Percentiles rank a stretch among this genome's conserved stretches.
Evolutionary conservation across 2,113 vertebrate genomes (phyloP).

Genomic region (Myanophis thanlyinensis): DNA sequence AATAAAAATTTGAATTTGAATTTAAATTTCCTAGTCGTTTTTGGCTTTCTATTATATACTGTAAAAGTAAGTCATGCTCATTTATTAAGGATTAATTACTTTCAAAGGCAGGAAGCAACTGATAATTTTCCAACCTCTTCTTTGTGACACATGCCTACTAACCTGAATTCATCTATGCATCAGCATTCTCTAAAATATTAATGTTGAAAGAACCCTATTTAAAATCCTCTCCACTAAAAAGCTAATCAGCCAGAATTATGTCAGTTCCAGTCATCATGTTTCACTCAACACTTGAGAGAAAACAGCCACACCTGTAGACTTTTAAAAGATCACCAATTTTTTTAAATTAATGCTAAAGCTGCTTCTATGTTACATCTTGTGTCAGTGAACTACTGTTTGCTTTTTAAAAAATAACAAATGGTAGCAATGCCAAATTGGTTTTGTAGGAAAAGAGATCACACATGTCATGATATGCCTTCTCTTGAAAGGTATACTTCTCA

Average conservation of each 20-base stretch:
- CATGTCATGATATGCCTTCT: no score
- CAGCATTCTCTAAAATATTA: slow-evolving; percentile 3
- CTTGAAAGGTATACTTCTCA: neutral
- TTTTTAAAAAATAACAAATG: neutral
- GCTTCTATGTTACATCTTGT: neutral
- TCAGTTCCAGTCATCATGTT: neutral
- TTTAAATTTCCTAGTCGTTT: neutral
- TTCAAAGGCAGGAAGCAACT: slow-evolving; percentile 7
- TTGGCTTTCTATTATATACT: neutral
- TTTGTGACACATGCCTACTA: neutral
- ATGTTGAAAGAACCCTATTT: neutral
- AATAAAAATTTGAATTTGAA: no score
- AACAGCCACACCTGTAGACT: neutral
- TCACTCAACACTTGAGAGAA: neutral
- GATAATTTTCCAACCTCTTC: slow-evolving; percentile 5
- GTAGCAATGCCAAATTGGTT: neutral
- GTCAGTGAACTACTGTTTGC: neutral
- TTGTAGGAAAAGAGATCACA: neutral
- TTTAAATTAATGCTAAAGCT: neutral
- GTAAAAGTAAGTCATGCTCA: slow-evolving; percentile 20
- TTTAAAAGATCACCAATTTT: neutral
- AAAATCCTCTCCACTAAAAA: neutral
- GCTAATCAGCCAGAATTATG: neutral
- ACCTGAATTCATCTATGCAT: neutral
- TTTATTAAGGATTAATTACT: slow-evolving; percentile 11